Evolutionary conservation across 2,797 vertebrate species (phyloP).

Genomic region (Thaleichthys pacificus): DNA sequence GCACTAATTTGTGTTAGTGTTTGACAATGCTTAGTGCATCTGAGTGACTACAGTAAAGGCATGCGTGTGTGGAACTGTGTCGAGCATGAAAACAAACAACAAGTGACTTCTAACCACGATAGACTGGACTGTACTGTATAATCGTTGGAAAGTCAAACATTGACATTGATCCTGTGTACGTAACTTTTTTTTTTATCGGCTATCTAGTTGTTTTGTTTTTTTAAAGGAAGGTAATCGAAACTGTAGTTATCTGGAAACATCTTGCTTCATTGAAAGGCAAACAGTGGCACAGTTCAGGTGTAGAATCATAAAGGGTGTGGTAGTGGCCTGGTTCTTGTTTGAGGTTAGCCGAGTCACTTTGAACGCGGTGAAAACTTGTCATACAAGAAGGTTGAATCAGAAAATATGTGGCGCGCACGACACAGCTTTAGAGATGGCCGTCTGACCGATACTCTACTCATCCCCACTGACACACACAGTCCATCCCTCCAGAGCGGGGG

Average conservation of each 20-base stretch:
- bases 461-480: neutral
- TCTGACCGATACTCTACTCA: neutral
- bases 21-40: neutral
- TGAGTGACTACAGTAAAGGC: slow-evolving; percentile 3
- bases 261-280: neutral
- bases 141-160: neutral
- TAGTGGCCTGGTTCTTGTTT: neutral
- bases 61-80: slow-evolving; percentile 18
- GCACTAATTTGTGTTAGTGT: neutral
- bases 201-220: neutral
- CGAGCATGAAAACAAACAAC: neutral
- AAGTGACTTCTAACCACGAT: neutral
- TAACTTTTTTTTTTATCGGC: too few relatives aligned
- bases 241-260: neutral
- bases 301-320: neutral
- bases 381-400: neutral
- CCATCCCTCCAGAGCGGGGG: neutral
- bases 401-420: neutral
- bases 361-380: neutral
- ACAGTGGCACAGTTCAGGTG: neutral
- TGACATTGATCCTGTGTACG: neutral
- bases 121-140: neutral
- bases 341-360: neutral
- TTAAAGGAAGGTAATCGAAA: neutral
- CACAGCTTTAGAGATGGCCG: neutral